Conservation (phyloP, 2,888 invertebrate genomes). For the Drosophila koepferae region DNA sequence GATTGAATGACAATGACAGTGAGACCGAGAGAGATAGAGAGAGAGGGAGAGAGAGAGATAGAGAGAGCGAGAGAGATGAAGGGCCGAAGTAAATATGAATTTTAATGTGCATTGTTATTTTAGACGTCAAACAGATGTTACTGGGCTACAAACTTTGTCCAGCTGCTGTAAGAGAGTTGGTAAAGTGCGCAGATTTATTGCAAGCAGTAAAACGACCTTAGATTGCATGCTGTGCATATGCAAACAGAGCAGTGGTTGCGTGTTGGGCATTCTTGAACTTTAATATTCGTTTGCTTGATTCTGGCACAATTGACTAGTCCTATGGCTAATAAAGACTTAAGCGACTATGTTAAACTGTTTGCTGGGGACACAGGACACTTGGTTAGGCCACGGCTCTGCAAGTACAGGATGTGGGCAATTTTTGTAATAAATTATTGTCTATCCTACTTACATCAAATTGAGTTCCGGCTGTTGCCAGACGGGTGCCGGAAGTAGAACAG, state of each 20-base stretch:
- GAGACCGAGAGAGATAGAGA: background rate
- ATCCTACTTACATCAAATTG: conserved; percentile 57
- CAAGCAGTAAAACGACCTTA: conserved; percentile 30
- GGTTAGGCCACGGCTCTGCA: conserved; percentile 49
- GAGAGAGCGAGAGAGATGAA: background rate
- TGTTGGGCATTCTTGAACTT: conserved; percentile 60
- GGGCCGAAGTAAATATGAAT: conserved; percentile 8
- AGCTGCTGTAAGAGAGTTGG: conserved; percentile 41
- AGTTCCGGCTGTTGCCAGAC: conserved; percentile 62
- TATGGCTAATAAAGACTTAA: conserved; percentile 45
- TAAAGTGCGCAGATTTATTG: conserved; percentile 48
- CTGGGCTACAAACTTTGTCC: conserved; percentile 40
- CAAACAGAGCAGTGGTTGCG: conserved; percentile 8
- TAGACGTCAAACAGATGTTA: conserved; percentile 37
- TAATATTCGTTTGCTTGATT: conserved; percentile 78
- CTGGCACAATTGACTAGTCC: conserved; percentile 65
- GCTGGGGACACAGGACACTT: conserved; percentile 5
- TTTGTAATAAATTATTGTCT: conserved; percentile 1
- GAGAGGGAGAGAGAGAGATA: conserved; percentile 1
- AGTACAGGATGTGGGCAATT: conserved; percentile 11
- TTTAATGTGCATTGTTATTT: conserved; percentile 12
- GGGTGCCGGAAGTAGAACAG: conserved; percentile 59
- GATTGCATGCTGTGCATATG: conserved; percentile 18
- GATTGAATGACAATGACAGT: background rate
- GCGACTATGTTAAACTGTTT: conserved; percentile 8